These are phyloP conservation scores for Aphaenogaster ashmeadi DNA, from an alignment of 1,140 invertebrate species.

Conservation along the genomic window DNA sequence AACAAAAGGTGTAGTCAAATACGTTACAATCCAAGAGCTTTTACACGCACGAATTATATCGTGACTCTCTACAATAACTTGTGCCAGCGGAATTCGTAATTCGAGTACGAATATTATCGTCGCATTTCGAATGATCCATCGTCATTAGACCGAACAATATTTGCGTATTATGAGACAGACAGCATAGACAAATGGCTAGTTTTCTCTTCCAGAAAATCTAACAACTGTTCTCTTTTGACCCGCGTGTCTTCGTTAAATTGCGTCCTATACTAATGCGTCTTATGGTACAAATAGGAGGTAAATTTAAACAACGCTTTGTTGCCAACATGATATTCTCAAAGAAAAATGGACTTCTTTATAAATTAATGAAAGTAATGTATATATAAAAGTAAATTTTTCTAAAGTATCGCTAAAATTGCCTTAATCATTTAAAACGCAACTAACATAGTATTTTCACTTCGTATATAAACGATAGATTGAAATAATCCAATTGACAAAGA, in stretches of 20 bases:
- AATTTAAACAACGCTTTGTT: conserved; percentile 20
- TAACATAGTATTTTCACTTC: background rate
- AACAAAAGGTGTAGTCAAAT: conserved; percentile 47
- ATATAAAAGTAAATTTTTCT: conserved; percentile 12
- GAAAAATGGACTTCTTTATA: background rate
- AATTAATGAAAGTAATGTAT: background rate
- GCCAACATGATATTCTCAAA: background rate
- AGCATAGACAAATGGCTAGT: background rate
- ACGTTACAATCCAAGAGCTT: background rate
- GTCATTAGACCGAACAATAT: conserved; percentile 52
- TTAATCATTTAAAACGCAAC: background rate
- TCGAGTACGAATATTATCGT: conserved; percentile 68
- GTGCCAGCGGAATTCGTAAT: conserved; percentile 58
- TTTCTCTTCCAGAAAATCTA: conserved; percentile 5
- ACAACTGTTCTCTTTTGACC: background rate
- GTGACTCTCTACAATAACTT: conserved; percentile 67
- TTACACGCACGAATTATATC: conserved; percentile 46
- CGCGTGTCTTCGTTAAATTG: background rate
- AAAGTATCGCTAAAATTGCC: background rate
- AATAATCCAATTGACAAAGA: conserved; percentile 66
- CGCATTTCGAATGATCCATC: conserved; percentile 61
- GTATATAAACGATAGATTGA: background rate
- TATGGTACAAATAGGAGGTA: background rate
- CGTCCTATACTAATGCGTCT: background rate
- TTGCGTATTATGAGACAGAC: conserved; percentile 15